phyloP scores from a whole-genome alignment of 2,888 invertebrate genomes.

The Diadromus collaris region DNA sequence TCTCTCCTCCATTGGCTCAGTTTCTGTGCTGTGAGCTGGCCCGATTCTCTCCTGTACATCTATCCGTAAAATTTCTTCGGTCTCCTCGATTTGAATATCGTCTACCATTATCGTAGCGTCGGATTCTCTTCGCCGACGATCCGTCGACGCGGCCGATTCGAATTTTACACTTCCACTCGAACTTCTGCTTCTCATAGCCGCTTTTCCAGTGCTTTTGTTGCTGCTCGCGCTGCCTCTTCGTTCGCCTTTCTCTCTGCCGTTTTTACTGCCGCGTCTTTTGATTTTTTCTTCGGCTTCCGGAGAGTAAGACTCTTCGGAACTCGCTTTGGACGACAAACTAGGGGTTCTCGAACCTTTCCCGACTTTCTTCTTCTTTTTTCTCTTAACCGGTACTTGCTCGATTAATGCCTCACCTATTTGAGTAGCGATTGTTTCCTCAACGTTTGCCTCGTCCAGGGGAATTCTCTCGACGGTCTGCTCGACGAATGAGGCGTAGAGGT shows the following conservation, averaged over 20 bases:
- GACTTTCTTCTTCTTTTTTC: slow-evolving; percentile 69
- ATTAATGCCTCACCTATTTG: slow-evolving; percentile 52
- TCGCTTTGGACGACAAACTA: slow-evolving; percentile 61
- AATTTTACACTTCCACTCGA: slow-evolving; percentile 51
- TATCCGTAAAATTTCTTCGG: slow-evolving; percentile 28
- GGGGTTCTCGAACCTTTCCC: slow-evolving; percentile 55
- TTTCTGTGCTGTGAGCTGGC: slow-evolving; percentile 30
- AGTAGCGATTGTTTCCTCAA: slow-evolving; percentile 77
- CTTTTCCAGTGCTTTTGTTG: slow-evolving; percentile 41
- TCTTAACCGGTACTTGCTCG: slow-evolving; percentile 67
- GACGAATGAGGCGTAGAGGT: slow-evolving; percentile 52
- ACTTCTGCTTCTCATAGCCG: slow-evolving; percentile 39
- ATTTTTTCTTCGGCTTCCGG: slow-evolving; percentile 56
- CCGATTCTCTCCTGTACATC: slow-evolving; percentile 34
- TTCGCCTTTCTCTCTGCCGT: slow-evolving; percentile 38
- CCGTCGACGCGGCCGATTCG: slow-evolving; percentile 45
- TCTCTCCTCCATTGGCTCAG: slow-evolving; percentile 37
- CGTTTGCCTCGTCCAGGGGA: slow-evolving; percentile 52
- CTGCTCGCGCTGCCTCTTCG: slow-evolving; percentile 55
- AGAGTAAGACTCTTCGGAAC: slow-evolving; percentile 71
- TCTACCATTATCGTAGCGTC: slow-evolving; percentile 58
- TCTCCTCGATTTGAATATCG: slow-evolving; percentile 53
- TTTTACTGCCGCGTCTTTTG: slow-evolving; percentile 55
- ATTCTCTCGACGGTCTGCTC: slow-evolving; percentile 60
- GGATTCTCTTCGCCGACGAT: slow-evolving; percentile 51